A percentile compares a stretch with the other conserved stretches of the same genome.
Conservation (phyloP, 2,888 invertebrate species). For the Conchocele bisecta region DNA sequence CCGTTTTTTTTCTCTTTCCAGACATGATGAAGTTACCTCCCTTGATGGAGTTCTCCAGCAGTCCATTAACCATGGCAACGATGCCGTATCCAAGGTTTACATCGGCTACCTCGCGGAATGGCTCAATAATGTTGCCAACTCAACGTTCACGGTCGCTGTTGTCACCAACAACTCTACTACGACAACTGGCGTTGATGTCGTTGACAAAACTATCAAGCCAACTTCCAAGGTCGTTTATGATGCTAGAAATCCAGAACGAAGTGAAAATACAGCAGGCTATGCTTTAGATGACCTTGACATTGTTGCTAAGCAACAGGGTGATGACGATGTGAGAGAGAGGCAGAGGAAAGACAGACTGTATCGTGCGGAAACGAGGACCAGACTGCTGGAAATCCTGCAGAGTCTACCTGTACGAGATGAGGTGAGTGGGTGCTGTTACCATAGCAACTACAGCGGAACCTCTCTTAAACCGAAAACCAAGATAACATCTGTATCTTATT, state of each 20-base stretch:
- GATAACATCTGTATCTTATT: too few species aligned
- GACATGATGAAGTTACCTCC: conserved; percentile 59
- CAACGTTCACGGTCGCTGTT: background rate
- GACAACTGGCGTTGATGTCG: background rate
- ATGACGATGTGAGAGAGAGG: background rate
- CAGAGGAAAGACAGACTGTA: background rate
- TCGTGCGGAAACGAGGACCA: conserved; percentile 20
- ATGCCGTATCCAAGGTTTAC: conserved; percentile 68
- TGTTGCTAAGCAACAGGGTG: background rate
- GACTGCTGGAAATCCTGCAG: conserved; percentile 61
- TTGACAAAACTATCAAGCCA: too few species aligned
- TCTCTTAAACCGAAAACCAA: too few species aligned
- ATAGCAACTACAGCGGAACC: too few species aligned
- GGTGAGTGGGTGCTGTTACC: conserved; percentile 62
- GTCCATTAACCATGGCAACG: conserved; percentile 63
- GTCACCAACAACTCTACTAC: background rate
- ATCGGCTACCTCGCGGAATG: conserved; percentile 68
- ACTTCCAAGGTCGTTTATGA: too few species aligned
- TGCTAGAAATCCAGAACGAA: background rate
- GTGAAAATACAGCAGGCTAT: background rate
- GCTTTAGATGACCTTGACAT: background rate
- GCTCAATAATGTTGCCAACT: conserved; percentile 59
- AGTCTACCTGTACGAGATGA: conserved; percentile 71
- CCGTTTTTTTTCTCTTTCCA: conserved; percentile 38
- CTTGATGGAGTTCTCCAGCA: conserved; percentile 49